A percentile compares a stretch with the other conserved stretches of the same genome.
These are phyloP conservation scores for Anthonomus grandis DNA, from an alignment of 1,140 invertebrate species.

Conservation along the genomic window DNA sequence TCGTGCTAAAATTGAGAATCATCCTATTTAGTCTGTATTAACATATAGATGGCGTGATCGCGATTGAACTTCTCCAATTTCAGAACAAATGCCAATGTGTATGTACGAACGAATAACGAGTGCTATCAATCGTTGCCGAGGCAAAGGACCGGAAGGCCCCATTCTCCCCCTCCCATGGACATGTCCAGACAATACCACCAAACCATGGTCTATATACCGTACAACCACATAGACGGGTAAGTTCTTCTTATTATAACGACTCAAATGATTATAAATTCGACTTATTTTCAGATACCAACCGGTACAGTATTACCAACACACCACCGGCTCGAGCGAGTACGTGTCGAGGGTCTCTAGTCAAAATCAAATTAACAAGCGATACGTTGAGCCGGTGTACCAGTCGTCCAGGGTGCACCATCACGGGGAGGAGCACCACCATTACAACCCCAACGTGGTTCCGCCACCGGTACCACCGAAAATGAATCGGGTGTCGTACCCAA, in stretches of 20 bases:
- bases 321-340: slow-evolving; percentile 25
- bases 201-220: slow-evolving; percentile 74
- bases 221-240: slow-evolving; percentile 54
- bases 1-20: no score
- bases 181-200: slow-evolving; percentile 58
- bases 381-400: slow-evolving; percentile 41
- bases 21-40: no score
- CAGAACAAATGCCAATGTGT: slow-evolving; percentile 34
- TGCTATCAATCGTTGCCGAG: slow-evolving; percentile 52
- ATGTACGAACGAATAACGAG: slow-evolving; percentile 45
- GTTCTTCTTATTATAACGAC: not conserved
- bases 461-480: slow-evolving; percentile 35
- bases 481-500: slow-evolving; percentile 38
- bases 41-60: slow-evolving; percentile 20
- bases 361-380: slow-evolving; percentile 46
- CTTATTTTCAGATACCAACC: slow-evolving; percentile 28
- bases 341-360: slow-evolving; percentile 39
- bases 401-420: slow-evolving; percentile 46
- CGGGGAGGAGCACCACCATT: slow-evolving; percentile 33
- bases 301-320: slow-evolving; percentile 12
- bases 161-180: slow-evolving; percentile 61
- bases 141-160: slow-evolving; percentile 54
- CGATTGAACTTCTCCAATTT: not conserved
- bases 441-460: slow-evolving; percentile 30
- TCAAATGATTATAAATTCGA: not conserved